Percentiles rank a stretch among this genome's conserved stretches.
Evolutionary conservation across 2,113 vertebrate species (phyloP).

Genomic region (Lates calcarifer): DNA sequence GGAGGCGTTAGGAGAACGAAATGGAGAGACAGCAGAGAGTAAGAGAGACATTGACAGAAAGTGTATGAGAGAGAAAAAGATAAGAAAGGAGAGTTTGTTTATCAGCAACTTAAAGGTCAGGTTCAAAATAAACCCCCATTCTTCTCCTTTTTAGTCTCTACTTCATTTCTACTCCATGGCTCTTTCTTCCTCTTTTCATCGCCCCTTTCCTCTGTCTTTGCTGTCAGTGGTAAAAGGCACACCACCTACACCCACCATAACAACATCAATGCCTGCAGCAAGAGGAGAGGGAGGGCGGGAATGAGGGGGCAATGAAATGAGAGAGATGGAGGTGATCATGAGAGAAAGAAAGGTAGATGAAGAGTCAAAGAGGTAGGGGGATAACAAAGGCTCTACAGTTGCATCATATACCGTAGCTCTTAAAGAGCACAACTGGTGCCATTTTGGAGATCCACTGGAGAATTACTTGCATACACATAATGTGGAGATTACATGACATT

Average conservation of each 20-base stretch:
- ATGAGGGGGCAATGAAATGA: constrained; percentile 26
- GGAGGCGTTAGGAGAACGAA: neutral
- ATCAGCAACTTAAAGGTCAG: constrained; percentile 31
- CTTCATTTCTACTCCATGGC: neutral
- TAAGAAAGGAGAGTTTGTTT: no score
- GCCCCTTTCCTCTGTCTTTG: constrained; percentile 7
- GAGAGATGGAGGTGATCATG: constrained; percentile 37
- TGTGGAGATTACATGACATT: no score
- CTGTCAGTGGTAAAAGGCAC: constrained; percentile 21
- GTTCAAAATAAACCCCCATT: constrained; percentile 33
- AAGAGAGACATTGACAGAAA: neutral
- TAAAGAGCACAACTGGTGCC: neutral
- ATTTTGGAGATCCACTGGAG: neutral
- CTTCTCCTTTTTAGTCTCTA: neutral
- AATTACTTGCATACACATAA: neutral
- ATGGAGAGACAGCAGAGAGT: constrained; percentile 5
- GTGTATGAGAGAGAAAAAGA: neutral
- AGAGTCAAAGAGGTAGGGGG: neutral
- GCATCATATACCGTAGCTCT: neutral
- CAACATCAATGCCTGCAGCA: constrained; percentile 36
- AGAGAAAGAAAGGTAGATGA: constrained; percentile 30
- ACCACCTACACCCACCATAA: constrained; percentile 39
- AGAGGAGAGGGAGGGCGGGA: constrained; percentile 3
- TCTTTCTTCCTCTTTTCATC: neutral
- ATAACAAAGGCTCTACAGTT: neutral